Base-by-base conservation (phyloP, 2,797 vertebrate species). In the Micromesistius poutassou region DNA sequence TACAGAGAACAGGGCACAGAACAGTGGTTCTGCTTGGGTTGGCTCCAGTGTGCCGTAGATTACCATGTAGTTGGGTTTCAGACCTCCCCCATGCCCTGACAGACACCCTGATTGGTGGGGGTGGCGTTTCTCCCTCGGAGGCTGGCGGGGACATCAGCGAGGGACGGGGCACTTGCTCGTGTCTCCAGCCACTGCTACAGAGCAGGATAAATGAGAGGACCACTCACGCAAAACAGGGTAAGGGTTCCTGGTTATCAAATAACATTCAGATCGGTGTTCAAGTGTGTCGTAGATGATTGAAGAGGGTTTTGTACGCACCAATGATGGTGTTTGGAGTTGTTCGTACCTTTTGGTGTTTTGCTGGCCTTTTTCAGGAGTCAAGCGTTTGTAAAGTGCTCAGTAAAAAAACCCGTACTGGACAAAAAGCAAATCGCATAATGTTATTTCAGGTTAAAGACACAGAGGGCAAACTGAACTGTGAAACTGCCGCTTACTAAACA, bases 1-100 rank as follows among this genome's bases (percentile, higher is more conserved):
- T 89, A 92, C 89, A 94, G 92, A 94, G 90, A 91, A 87, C 72
- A 88, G 88, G 85, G 89, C 89, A 88, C 90, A 87, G 84, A 88
- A 87, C 88, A 89, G 80, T 86, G 90, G 86, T 93, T 90, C 89
- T 90, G 86, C 90, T 89, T 90, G 89, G 87, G 85, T 89, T 78
- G 25, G 82, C 85, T 90, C 86, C 88, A 88, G 90, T 75, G 85
- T 66, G 74, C 84, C 78, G 70, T 76, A 80, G 82, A 87, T 85
- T 86, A 82, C 77, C 83, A 82, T 79, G 42, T 91, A 83, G 87
- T 89, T 87, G 84, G 85, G 87, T 93, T 94, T 92, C 90, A 91
- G 89, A 90, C 90, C 89, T 89, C 87, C 90, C 89, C 80, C 80
- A 80, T 76, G 80, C 78, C 81, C 70, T 2, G 84, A 78, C 79